These are phyloP conservation scores for Idaea aversata DNA, from an alignment of 2,888 invertebrate genomes.

Conservation along the genomic window DNA sequence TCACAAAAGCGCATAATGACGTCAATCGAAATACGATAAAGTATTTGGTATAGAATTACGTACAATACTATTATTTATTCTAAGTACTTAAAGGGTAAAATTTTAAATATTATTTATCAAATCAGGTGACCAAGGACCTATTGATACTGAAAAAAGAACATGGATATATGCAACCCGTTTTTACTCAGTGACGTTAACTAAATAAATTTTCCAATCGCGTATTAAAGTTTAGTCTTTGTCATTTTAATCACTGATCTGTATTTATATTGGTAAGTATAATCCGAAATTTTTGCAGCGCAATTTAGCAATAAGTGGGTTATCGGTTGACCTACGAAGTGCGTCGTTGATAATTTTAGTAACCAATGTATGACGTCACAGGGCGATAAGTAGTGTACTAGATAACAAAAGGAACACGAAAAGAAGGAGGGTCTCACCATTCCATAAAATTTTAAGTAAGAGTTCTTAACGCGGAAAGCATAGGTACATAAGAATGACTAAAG, in stretches of 20 bases:
- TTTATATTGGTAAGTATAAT: slow-evolving; percentile 16
- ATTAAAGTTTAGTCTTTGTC: slow-evolving; percentile 10
- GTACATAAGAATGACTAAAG: slow-evolving; percentile 11
- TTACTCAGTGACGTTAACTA: background rate
- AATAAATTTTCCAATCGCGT: slow-evolving; percentile 12
- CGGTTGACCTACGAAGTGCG: slow-evolving; percentile 60
- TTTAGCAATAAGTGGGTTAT: slow-evolving; percentile 65
- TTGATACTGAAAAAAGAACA: background rate
- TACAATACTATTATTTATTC: too few species aligned
- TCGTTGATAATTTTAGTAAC: slow-evolving; percentile 47
- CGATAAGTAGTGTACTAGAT: slow-evolving; percentile 26
- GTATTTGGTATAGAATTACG: too few species aligned
- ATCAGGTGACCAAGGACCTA: too few species aligned
- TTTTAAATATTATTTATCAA: too few species aligned
- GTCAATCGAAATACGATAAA: too few species aligned
- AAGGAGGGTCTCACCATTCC: background rate
- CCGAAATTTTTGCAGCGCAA: slow-evolving; percentile 56
- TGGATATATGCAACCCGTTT: background rate
- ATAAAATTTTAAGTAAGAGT: slow-evolving; percentile 15
- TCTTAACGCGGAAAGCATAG: slow-evolving; percentile 14
- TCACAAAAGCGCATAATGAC: too few species aligned
- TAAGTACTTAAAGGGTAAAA: too few species aligned
- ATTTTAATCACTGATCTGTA: slow-evolving; percentile 11
- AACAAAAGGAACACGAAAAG: slow-evolving; percentile 4
- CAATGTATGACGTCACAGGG: slow-evolving; percentile 53